A percentile compares a stretch with the other conserved stretches of the same genome.
phyloP scores from a whole-genome alignment of 2,797 vertebrate species.

The Fringilla coelebs region DNA sequence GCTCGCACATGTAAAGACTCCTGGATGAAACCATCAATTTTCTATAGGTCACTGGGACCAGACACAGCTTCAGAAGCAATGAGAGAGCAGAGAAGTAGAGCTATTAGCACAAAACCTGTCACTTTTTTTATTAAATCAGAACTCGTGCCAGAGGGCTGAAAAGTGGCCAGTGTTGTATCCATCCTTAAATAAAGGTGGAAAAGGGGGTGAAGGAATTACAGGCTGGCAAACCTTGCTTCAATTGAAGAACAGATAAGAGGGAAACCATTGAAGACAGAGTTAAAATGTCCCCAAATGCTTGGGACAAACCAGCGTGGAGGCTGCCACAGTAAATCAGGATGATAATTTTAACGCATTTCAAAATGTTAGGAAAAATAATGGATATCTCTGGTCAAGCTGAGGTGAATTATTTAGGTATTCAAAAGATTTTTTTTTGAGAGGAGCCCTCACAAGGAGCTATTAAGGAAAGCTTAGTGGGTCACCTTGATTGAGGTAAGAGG shows the following conservation, averaged over 20 bases:
- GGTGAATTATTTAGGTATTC: constrained; percentile 49
- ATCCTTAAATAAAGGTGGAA: constrained; percentile 38
- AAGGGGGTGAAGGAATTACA: constrained; percentile 38
- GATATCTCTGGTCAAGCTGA: neutral
- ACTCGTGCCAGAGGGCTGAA: constrained; percentile 25
- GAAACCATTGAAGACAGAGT: constrained; percentile 11
- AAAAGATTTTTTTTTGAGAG: constrained; percentile 20
- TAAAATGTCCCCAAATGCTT: constrained; percentile 19
- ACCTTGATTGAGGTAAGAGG: constrained; percentile 13
- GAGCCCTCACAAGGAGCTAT: constrained; percentile 36
- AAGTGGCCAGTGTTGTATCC: constrained; percentile 25
- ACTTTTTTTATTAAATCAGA: constrained; percentile 55
- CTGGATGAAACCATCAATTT: constrained; percentile 47
- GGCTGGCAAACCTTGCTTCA: constrained; percentile 7
- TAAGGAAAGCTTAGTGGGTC: constrained; percentile 54
- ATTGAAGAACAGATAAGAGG: constrained; percentile 43
- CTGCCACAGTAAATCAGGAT: neutral
- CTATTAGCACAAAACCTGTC: constrained; percentile 57
- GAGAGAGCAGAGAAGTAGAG: constrained; percentile 18
- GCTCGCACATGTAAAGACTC: neutral
- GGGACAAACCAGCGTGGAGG: constrained; percentile 23
- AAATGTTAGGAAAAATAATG: constrained; percentile 31
- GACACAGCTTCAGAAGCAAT: constrained; percentile 41
- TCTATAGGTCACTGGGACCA: constrained; percentile 38
- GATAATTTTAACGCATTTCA: constrained; percentile 33